Evolutionary conservation across 2,888 invertebrate species (phyloP), one percentile per base, ranked within the genome.

Genomic region (Nebria brevicollis): DNA sequence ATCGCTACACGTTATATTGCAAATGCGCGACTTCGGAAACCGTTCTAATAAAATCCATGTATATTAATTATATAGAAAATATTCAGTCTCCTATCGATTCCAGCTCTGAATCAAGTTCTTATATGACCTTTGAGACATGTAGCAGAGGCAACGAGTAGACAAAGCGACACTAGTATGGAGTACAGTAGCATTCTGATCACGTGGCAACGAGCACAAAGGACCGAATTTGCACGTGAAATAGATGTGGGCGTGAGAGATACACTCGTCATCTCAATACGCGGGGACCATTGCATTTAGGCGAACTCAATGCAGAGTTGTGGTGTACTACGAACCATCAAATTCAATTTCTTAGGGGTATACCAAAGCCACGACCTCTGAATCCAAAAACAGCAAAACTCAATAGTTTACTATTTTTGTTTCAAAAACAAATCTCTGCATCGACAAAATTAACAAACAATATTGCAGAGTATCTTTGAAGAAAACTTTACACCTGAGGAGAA

Each of bases 181-280:
- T 84, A 84, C 84, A 85, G 83, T 83, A 84, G 84, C 84, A 84
- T 83, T 82, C 82, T 83, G 82, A 82, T 77, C 83, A 73, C 78
- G 77, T 76, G 81, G 80, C 72, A 75, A 34, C 66, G 83, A 81
- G 82, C 85, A 89, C 88, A 89, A 89, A 89, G 87, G 87, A 85
- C 84, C 85, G 86, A 88, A 88, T 89, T 89, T 88, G 88, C 88
- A 87, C 88, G 87, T 88, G 88, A 88, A 87, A 87, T 85, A 85
- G 86, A 77, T 86, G 85, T 86, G 86, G 85, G 86, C 84, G 85
- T 84, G 84, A 79, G 86, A 86, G 86, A 86, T 85, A 86, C 85
- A 85, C 85, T 77, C 77, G 77, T 77, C 77, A 77, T 77, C 77
- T 77, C 77, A 77, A 77, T 77, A 77, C 77, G 70, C 25, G 41